Evolutionary conservation across 2,888 invertebrate genomes (phyloP).

Genomic region (Oxyteleia sp.): DNA sequence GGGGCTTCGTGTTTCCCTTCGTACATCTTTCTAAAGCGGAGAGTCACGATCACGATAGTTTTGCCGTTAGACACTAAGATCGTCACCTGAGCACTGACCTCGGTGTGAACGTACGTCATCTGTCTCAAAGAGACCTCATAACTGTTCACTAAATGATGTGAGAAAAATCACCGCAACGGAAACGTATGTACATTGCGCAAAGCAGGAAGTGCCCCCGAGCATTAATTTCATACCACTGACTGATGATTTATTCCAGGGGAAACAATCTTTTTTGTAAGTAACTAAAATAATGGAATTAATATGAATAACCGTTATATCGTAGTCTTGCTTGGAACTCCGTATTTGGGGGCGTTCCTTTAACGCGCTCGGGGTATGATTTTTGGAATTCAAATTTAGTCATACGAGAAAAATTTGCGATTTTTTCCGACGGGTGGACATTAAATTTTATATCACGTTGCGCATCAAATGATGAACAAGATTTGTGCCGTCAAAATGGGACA

Average conservation of each 20-base stretch:
- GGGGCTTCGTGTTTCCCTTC: conserved; percentile 43
- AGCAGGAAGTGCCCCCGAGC: conserved; percentile 56
- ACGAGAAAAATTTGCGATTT: too few relatives aligned
- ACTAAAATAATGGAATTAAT: conserved; percentile 48
- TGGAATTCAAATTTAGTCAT: conserved; percentile 26
- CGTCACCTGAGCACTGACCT: conserved; percentile 81
- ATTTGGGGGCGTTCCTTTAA: neutral
- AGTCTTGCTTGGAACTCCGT: neutral
- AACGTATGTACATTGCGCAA: conserved; percentile 42
- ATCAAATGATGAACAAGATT: too few relatives aligned
- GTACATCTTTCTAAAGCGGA: conserved; percentile 29
- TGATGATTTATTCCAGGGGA: conserved; percentile 43
- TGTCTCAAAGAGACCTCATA: conserved; percentile 67
- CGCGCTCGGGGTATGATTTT: neutral
- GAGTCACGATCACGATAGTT: conserved; percentile 82
- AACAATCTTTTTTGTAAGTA: conserved; percentile 35
- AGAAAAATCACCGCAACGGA: conserved; percentile 60
- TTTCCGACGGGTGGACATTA: too few relatives aligned
- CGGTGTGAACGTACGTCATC: conserved; percentile 72
- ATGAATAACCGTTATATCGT: conserved; percentile 25
- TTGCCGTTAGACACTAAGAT: conserved; percentile 74
- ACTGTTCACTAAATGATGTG: conserved; percentile 68
- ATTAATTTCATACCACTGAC: conserved; percentile 49
- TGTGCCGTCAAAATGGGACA: too few relatives aligned
- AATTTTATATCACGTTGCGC: too few relatives aligned